Evolutionary conservation across 2,797 vertebrate genomes (phyloP), one percentile per base, ranked within the genome.

Genomic region (Florisuga fusca): DNA sequence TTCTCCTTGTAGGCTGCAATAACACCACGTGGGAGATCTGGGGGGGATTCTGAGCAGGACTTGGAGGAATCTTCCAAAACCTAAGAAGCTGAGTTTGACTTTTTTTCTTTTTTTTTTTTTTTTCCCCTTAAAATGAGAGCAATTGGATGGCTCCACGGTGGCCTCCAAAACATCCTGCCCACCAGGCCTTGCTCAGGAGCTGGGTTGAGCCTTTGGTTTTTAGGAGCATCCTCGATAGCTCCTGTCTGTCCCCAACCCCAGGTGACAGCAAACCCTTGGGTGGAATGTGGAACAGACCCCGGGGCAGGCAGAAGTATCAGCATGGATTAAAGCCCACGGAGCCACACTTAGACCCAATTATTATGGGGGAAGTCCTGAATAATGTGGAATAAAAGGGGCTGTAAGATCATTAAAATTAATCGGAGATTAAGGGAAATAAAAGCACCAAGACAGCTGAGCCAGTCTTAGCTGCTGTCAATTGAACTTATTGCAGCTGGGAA

Each of bases 401-500:
- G 63, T 95, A 95, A 96, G 95, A 96, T 95, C 95, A 96, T 96
- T 92, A 92, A 84, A 58, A 79, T 89, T 92, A 97, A 95, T 93
- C 89, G 13, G 94, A 95, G 97, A 96, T 97, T 97, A 97, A 91
- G 31, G 11, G 29, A 59, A 90, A 84, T 84, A 67, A 94, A 94
- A 96, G 22, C 5, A 59, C 92, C 92, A 95, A 94, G 95, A 91
- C 76, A 87, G 88, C 93, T 96, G 92, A 97, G 93, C 92, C 90
- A 1, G 36, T 85, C 91, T 96, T 95, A 96, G 81, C 97, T 93
- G 90, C 89, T 95, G 82, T 83, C 91, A 87, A 31, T 82, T 73
- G 93, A 92, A 96, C 90, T 96, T 97, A 87, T 93, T 96, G 92
- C 79, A 93, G 94, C 75, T 59, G 81, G 73, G 95, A 92, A 95